Evolutionary conservation across 1,140 invertebrate genomes (phyloP).

Genomic region (Megathymus violae): DNA sequence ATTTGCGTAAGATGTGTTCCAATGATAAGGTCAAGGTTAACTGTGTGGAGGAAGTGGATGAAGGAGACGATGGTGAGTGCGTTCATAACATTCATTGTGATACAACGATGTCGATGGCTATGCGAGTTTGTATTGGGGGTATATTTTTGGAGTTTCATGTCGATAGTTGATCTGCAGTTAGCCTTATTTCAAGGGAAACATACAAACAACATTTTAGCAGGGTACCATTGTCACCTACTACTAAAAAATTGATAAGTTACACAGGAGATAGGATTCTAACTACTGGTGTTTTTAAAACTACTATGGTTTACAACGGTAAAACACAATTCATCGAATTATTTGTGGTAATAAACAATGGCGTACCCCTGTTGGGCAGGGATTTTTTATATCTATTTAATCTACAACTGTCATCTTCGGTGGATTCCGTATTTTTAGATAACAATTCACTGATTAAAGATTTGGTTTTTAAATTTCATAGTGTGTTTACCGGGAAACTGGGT

Average conservation of each 20-base stretch:
- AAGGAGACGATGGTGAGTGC: slow-evolving; percentile 13
- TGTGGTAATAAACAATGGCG: slow-evolving; percentile 1
- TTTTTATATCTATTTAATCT: slow-evolving; percentile 12
- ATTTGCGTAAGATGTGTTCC: slow-evolving; percentile 43
- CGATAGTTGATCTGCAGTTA: slow-evolving; percentile 15
- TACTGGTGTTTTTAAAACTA: background rate
- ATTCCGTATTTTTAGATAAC: no score
- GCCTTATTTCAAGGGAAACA: slow-evolving; percentile 7
- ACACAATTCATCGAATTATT: background rate
- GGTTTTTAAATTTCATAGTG: background rate
- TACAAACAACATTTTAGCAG: slow-evolving; percentile 8
- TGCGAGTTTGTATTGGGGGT: slow-evolving; percentile 27
- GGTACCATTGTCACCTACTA: background rate
- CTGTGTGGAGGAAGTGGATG: slow-evolving; percentile 4
- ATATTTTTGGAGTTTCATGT: slow-evolving; percentile 16
- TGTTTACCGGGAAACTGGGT: slow-evolving; percentile 26
- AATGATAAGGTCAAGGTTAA: background rate
- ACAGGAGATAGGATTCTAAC: background rate
- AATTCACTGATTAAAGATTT: background rate
- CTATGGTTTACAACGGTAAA: background rate
- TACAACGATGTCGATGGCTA: slow-evolving; percentile 39
- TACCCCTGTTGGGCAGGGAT: slow-evolving; percentile 13
- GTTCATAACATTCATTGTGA: slow-evolving; percentile 6
- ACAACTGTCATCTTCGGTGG: slow-evolving; percentile 7
- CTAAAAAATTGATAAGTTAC: background rate